Percentiles rank a stretch among this genome's conserved stretches.
These are phyloP conservation scores for Leucophenga maculata DNA, from an alignment of 2,888 invertebrate genomes.

Conservation along the genomic window DNA sequence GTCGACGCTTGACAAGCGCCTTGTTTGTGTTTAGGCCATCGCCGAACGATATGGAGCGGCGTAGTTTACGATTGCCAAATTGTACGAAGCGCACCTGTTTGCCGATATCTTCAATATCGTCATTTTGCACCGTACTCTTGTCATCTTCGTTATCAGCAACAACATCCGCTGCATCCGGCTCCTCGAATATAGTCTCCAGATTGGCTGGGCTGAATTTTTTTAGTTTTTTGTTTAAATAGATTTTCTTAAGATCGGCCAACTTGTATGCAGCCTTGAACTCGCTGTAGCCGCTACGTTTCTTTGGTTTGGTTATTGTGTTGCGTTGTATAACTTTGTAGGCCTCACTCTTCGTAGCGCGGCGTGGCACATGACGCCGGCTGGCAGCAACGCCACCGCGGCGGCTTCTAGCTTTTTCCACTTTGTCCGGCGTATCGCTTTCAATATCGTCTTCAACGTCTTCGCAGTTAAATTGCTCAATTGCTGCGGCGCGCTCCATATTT, in stretches of 20 bases:
- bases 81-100: constrained; percentile 56
- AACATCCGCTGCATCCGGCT: too few relatives aligned
- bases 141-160: constrained; percentile 54
- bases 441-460: too few relatives aligned
- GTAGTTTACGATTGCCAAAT: constrained; percentile 61
- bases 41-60: constrained; percentile 61
- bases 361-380: constrained; percentile 58
- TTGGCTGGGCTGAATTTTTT: constrained; percentile 66
- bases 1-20: constrained; percentile 61
- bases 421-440: constrained; percentile 25
- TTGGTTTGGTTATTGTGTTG: constrained; percentile 62
- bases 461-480: background rate
- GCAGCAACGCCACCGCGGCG: constrained; percentile 46
- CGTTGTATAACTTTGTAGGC: constrained; percentile 63
- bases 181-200: constrained; percentile 69
- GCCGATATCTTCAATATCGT: constrained; percentile 56
- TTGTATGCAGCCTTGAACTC: constrained; percentile 27
- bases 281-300: constrained; percentile 42
- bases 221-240: constrained; percentile 63
- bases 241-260: constrained; percentile 57
- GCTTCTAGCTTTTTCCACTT: constrained; percentile 33
- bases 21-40: constrained; percentile 66
- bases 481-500: constrained; percentile 24
- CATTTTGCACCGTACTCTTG: constrained; percentile 33
- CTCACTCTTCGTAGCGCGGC: constrained; percentile 51